Conservation (phyloP, 1,140 invertebrate genomes). For the Hycleus cichorii region DNA sequence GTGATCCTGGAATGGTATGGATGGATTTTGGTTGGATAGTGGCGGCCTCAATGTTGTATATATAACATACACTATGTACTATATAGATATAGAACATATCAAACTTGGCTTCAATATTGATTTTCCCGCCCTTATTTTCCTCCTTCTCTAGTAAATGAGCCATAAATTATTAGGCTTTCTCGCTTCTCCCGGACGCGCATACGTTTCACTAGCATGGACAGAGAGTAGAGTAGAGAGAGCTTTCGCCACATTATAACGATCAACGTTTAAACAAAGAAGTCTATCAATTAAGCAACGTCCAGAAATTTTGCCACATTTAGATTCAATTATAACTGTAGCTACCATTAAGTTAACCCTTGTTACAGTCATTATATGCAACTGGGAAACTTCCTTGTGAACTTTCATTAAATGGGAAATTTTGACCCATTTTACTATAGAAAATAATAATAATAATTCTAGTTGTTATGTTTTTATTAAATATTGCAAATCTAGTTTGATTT, state of each 20-base stretch:
- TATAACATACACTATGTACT: not conserved
- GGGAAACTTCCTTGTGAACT: too few relatives aligned
- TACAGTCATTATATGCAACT: too few relatives aligned
- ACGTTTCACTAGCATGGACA: not conserved
- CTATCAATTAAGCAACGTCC: not conserved
- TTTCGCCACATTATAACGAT: not conserved
- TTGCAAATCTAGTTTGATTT: not conserved
- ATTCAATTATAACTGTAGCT: not conserved
- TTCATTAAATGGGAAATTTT: too few relatives aligned
- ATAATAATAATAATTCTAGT: too few relatives aligned
- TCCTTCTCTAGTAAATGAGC: constrained; percentile 32
- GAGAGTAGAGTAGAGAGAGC: not conserved
- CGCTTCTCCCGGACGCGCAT: constrained; percentile 9
- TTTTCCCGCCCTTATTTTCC: constrained; percentile 29
- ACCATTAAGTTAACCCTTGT: too few relatives aligned
- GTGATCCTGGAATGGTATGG: constrained; percentile 13
- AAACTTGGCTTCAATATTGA: constrained; percentile 22
- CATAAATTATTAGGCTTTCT: constrained; percentile 33
- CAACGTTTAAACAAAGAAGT: not conserved
- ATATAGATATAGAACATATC: too few relatives aligned
- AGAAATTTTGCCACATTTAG: not conserved
- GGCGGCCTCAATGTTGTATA: not conserved
- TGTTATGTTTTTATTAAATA: too few relatives aligned
- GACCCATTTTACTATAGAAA: too few relatives aligned
- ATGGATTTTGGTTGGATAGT: not conserved